Evolutionary conservation across 2,797 vertebrate species (phyloP).

Genomic region (Epinephelus coioides): DNA sequence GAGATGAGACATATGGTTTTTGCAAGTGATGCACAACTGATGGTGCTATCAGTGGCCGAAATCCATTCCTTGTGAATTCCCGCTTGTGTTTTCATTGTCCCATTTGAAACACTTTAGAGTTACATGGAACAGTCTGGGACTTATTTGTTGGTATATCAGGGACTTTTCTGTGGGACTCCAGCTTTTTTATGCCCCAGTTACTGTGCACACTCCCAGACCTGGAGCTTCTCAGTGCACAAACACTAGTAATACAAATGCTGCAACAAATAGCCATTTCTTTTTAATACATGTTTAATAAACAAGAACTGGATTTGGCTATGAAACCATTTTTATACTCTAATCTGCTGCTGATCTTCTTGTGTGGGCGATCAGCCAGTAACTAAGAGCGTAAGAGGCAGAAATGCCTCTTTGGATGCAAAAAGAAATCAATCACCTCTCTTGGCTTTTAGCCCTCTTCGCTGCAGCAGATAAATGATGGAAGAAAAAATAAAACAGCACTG

Average conservation of each 20-base stretch:
- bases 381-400: constrained; percentile 21
- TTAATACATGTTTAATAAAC: neutral
- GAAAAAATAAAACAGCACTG: neutral
- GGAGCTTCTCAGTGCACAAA: neutral
- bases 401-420: constrained; percentile 17
- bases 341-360: constrained; percentile 18
- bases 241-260: neutral
- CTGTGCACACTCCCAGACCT: neutral
- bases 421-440: constrained; percentile 45
- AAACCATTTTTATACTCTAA: constrained; percentile 4
- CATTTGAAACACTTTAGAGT: constrained; percentile 19
- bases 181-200: constrained; percentile 1
- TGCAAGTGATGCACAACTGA: too few relatives aligned
- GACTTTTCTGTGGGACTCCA: constrained; percentile 11
- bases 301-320: neutral
- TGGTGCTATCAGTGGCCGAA: too few relatives aligned
- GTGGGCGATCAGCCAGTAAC: constrained; percentile 6
- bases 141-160: constrained; percentile 4
- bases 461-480: constrained; percentile 3
- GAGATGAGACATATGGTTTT: too few relatives aligned
- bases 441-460: constrained; percentile 5
- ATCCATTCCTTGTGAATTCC: too few relatives aligned
- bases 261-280: neutral
- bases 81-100: neutral
- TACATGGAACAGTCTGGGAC: neutral